Base-by-base conservation (phyloP, 2,888 invertebrate species). In the Digitonthophagus gazella region DNA sequence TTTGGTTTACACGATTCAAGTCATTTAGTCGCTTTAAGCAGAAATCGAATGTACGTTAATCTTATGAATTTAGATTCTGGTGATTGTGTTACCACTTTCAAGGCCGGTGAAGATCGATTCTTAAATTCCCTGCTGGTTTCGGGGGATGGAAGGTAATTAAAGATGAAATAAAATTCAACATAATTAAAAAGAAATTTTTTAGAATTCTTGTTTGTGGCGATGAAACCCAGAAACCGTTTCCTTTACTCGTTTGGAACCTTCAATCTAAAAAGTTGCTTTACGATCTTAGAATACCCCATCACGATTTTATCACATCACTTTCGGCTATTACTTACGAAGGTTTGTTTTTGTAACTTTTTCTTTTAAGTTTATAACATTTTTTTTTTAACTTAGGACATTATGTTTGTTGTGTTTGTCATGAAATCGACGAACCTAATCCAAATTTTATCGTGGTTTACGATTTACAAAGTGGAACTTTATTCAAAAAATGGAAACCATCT, bases 381-480 rank as follows among this genome's bases (percentile, higher is more conserved):
- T 44, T 67, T 70, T 44, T 44, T 44, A 44, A n/a, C n/a, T 58
- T 20, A 88, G 88, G 91, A 1, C 90, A 89, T 14, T 91, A 91
- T 80, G 91, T 91, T 0, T 90, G 90, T 80, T 91, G 91, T 64
- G 91, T 87, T 54, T 86, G 86, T 71, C 85, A 89, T 81, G 90
- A 91, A 82, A 85, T 90, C 44, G 89, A 89, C 77, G 93, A 93
- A 79, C 91, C 92, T 0, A 89, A 90, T 70, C 93, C 94, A 0
- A 95, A 94, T 85, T 95, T 95, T 84, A 93, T 95, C 68, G 93
- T 95, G 65, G 94, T 95, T 64, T 95, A 95, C 82, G 95, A 96
- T 84, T 86, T 96, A 63, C 93, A 93, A 82, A 95, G 93, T 72
- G 95, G 95, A 67, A 95, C 95, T 0, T 82, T 95, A 75, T 95